These are phyloP conservation scores for Cyanoramphus novaezelandiae DNA, from an alignment of 2,113 vertebrate genomes.

Conservation along the genomic window DNA sequence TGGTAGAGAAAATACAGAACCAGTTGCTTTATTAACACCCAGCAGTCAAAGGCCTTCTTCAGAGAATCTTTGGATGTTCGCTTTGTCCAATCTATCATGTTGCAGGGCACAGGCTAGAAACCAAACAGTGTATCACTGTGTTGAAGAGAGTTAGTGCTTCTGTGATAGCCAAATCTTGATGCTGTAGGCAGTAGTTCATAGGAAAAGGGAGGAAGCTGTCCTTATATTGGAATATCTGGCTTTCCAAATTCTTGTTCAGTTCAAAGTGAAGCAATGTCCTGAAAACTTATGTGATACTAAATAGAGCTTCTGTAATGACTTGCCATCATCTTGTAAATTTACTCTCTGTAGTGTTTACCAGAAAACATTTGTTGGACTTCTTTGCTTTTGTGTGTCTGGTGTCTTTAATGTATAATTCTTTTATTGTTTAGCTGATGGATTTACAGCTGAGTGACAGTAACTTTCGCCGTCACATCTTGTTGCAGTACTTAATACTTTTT, in stretches of 20 bases:
- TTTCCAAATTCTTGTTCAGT: not conserved
- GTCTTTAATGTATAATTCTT: not conserved
- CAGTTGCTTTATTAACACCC: not conserved
- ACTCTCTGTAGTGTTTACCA: not conserved
- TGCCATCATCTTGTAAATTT: not conserved
- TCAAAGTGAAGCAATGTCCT: not conserved
- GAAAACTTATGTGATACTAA: not conserved
- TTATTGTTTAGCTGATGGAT: conserved; percentile 89
- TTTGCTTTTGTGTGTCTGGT: not conserved
- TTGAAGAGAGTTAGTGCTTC: not conserved
- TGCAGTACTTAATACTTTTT: conserved; percentile 98
- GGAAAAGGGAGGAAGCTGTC: not conserved
- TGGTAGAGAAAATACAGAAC: not conserved
- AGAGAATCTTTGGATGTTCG: not conserved
- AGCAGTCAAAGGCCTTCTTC: not conserved
- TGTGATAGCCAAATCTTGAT: not conserved
- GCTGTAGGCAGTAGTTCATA: not conserved
- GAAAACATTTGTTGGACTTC: not conserved
- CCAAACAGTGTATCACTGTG: not conserved
- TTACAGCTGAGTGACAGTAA: conserved; percentile 97
- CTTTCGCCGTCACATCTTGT: conserved; percentile 93
- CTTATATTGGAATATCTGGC: not conserved
- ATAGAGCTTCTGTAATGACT: not conserved
- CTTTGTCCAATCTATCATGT: not conserved
- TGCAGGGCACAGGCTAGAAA: not conserved